These are phyloP conservation scores for Scaeva pyrastri DNA, from an alignment of 2,888 invertebrate species.

Conservation along the genomic window DNA sequence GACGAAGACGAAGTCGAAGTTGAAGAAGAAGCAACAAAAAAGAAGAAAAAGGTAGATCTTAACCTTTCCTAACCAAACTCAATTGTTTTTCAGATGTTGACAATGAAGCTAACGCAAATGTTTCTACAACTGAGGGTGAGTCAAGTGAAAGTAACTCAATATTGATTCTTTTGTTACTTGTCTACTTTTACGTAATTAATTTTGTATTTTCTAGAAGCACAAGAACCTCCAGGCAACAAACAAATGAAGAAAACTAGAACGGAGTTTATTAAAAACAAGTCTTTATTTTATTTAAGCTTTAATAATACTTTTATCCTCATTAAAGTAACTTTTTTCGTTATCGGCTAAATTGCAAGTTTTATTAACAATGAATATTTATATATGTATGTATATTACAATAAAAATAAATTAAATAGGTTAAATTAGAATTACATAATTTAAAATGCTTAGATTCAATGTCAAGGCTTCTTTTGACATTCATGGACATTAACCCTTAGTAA, in stretches of 20 bases:
- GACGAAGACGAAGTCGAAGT: slow-evolving; percentile 2
- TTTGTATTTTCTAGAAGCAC: slow-evolving; percentile 5
- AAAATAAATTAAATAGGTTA: slow-evolving; percentile 43
- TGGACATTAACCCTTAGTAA: slow-evolving; percentile 79
- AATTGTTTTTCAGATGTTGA: background rate
- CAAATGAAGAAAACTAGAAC: slow-evolving; percentile 21
- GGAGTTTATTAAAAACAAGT: background rate
- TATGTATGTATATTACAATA: slow-evolving; percentile 27
- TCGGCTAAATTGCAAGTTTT: slow-evolving; percentile 23
- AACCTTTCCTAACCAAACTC: background rate
- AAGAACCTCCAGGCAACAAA: slow-evolving; percentile 16
- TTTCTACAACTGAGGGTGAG: background rate
- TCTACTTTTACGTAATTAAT: background rate
- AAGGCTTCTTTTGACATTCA: slow-evolving; percentile 10
- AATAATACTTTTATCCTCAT: slow-evolving; percentile 53
- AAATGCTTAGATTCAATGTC: background rate
- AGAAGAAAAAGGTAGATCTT: slow-evolving; percentile 32
- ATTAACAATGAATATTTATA: slow-evolving; percentile 35
- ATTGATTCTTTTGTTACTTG: background rate
- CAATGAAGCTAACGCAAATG: background rate
- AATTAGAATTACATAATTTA: slow-evolving; percentile 2
- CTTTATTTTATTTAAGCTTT: slow-evolving; percentile 34
- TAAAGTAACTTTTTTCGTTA: slow-evolving; percentile 13
- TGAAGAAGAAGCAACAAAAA: slow-evolving; percentile 26
- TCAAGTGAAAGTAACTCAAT: slow-evolving; percentile 27